phyloP scores from a whole-genome alignment of 1,140 invertebrate species.

The Trigoniulus corallinus region DNA sequence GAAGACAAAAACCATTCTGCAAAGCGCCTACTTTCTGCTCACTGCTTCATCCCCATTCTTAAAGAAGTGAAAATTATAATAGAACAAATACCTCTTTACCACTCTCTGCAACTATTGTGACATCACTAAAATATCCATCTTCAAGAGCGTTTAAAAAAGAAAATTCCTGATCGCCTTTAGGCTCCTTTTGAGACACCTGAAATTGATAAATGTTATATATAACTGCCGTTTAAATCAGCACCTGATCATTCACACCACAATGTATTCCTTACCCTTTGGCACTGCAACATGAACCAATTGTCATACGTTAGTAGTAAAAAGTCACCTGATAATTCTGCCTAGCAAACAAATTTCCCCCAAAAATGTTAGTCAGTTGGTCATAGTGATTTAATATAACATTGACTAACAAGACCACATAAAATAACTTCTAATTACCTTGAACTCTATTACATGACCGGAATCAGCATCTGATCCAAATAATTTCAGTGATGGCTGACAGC shows the following conservation, averaged over 20 bases:
- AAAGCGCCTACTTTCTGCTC: no score
- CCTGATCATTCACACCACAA: no score
- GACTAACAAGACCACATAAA: background rate
- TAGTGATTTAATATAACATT: slow-evolving; percentile 4
- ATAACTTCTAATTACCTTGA: slow-evolving; percentile 31
- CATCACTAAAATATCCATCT: slow-evolving; percentile 44
- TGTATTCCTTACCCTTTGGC: slow-evolving; percentile 39
- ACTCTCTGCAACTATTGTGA: slow-evolving; percentile 32
- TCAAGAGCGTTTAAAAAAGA: slow-evolving; percentile 41
- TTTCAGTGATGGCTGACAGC: slow-evolving; percentile 18
- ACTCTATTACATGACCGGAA: slow-evolving; percentile 47
- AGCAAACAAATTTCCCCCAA: slow-evolving; percentile 9
- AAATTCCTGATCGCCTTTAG: slow-evolving; percentile 31
- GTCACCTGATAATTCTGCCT: slow-evolving; percentile 33
- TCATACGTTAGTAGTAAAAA: slow-evolving; percentile 39
- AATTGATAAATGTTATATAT: slow-evolving; percentile 5
- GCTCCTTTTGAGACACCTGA: slow-evolving; percentile 19
- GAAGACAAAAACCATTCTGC: no score
- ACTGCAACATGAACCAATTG: slow-evolving; percentile 42
- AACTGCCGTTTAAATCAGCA: background rate
- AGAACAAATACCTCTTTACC: slow-evolving; percentile 37
- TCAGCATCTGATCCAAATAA: slow-evolving; percentile 41
- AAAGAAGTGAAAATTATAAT: no score
- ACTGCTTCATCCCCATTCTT: no score
- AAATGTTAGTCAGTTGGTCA: background rate